Percentiles rank a stretch among this genome's conserved stretches.
phyloP scores from a whole-genome alignment of 2,797 vertebrate genomes.

The Pitangus sulphuratus region DNA sequence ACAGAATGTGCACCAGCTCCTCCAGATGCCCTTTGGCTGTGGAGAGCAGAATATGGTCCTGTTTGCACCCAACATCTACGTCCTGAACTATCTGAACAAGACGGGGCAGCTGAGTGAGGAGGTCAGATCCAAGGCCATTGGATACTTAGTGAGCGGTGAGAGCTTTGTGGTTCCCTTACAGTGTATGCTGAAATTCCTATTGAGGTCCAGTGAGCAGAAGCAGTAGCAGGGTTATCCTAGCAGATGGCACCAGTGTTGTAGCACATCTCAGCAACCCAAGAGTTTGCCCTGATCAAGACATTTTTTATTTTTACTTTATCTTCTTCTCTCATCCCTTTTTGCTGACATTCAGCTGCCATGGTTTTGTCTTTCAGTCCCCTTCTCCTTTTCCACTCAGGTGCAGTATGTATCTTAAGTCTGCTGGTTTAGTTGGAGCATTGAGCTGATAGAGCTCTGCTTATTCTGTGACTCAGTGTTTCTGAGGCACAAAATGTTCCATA shows the following conservation, averaged over 20 bases:
- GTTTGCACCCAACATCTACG: slow-evolving; percentile 82
- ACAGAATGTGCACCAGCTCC: slow-evolving; percentile 79
- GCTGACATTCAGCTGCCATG: background rate
- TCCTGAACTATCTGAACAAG: slow-evolving; percentile 80
- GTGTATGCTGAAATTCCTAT: background rate
- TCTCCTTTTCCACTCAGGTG: background rate
- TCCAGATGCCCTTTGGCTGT: slow-evolving; percentile 82
- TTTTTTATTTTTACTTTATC: background rate
- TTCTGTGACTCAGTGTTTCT: background rate
- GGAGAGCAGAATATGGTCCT: slow-evolving; percentile 86
- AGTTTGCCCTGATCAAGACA: background rate
- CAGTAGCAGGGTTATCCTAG: background rate
- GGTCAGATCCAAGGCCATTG: slow-evolving; percentile 59
- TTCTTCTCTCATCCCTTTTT: background rate
- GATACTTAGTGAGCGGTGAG: slow-evolving; percentile 80
- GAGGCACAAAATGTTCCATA: background rate
- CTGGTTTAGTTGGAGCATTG: background rate
- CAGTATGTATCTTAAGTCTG: background rate
- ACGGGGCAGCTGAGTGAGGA: slow-evolving; percentile 77
- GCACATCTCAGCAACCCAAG: background rate
- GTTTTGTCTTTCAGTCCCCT: background rate
- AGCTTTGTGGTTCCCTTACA: background rate
- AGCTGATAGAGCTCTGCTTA: background rate
- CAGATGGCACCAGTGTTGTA: background rate
- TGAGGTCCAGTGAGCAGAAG: background rate